Evolutionary conservation across 2,797 vertebrate species (phyloP).

Genomic region (Cottoperca gobio): DNA sequence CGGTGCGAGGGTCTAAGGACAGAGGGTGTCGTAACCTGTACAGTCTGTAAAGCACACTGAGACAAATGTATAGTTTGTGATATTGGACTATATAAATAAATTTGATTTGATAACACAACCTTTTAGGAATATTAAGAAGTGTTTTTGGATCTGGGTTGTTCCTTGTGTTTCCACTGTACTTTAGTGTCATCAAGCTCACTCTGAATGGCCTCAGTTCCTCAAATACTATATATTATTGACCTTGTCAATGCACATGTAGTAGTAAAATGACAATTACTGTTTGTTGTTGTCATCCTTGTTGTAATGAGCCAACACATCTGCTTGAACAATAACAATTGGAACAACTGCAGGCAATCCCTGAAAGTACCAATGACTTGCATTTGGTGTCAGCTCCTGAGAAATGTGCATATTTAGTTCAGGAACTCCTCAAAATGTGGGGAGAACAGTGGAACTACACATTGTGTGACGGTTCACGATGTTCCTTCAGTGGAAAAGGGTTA

Average conservation of each 20-base stretch:
- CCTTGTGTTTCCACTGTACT: neutral
- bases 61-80: too few species aligned
- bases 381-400: neutral
- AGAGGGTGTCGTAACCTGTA: too few species aligned
- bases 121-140: neutral
- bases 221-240: neutral
- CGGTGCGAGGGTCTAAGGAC: too few species aligned
- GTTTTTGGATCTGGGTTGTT: neutral
- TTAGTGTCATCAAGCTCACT: neutral
- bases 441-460: neutral
- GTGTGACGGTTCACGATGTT: neutral
- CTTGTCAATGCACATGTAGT: neutral
- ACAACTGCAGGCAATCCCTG: neutral
- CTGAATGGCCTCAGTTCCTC: neutral
- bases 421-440: neutral
- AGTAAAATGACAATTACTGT: neutral
- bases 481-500: neutral
- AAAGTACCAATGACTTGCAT: neutral
- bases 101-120: neutral
- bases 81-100: too few species aligned
- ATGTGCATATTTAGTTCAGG: neutral
- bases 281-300: neutral
- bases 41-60: too few species aligned
- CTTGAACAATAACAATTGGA: neutral
- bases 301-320: constrained; percentile 2